These are phyloP conservation scores for Argyra leucocephala DNA, from an alignment of 2,888 invertebrate genomes.

Conservation along the genomic window DNA sequence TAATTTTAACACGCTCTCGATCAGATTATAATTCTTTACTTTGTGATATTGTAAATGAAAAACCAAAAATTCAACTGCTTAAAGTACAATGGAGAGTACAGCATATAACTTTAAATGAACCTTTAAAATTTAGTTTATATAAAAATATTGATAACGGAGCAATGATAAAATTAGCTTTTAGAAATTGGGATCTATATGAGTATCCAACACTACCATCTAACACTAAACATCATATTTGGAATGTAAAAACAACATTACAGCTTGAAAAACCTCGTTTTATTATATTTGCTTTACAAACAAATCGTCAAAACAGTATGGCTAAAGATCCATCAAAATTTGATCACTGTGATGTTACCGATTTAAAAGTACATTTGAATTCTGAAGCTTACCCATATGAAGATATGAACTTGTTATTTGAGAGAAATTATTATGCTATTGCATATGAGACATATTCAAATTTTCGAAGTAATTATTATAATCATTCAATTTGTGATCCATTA, in stretches of 20 bases:
- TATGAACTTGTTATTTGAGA: conserved; percentile 28
- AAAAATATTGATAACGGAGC: too few species aligned
- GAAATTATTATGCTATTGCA: too few species aligned
- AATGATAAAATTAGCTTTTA: conserved; percentile 23
- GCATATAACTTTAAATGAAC: conserved; percentile 24
- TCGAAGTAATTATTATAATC: conserved; percentile 2
- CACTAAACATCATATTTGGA: conserved; percentile 32
- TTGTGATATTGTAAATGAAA: neutral
- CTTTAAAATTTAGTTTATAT: too few species aligned
- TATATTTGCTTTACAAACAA: conserved; percentile 38
- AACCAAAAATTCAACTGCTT: conserved; percentile 21
- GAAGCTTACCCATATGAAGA: too few species aligned
- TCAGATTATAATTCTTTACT: conserved; percentile 21
- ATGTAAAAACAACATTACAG: conserved; percentile 31
- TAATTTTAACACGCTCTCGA: conserved; percentile 32
- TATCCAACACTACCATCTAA: conserved; percentile 29
- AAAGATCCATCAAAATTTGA: conserved; percentile 25
- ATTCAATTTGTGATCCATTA: too few species aligned
- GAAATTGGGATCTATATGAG: conserved; percentile 37
- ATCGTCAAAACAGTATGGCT: conserved; percentile 29
- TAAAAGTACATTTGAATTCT: conserved; percentile 34
- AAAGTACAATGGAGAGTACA: conserved; percentile 27
- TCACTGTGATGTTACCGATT: conserved; percentile 31
- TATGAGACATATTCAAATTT: too few species aligned
- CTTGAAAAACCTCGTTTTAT: conserved; percentile 37